Conservation (phyloP, 2,888 invertebrate genomes). For the Hololepta plana region DNA sequence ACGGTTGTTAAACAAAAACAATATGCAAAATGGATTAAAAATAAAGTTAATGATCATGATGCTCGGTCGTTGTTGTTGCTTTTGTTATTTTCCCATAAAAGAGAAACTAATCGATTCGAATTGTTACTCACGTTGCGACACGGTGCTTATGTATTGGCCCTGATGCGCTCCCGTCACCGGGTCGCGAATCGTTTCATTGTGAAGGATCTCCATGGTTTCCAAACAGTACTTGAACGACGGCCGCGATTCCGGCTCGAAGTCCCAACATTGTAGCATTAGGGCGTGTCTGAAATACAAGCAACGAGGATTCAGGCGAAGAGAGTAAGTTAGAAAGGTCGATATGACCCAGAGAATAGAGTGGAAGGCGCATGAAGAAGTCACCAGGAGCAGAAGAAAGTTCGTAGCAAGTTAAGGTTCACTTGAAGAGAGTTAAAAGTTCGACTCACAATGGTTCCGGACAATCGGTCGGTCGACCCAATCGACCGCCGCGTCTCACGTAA, state of each 20-base stretch:
- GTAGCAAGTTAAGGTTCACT: neutral
- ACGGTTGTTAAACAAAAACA: no score
- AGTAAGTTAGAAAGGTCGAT: no score
- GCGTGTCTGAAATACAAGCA: conserved; percentile 61
- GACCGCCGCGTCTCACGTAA: conserved; percentile 75
- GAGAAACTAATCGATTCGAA: neutral
- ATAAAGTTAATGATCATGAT: no score
- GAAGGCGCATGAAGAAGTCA: no score
- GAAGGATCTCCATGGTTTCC: conserved; percentile 34
- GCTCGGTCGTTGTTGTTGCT: no score
- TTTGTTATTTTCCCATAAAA: no score
- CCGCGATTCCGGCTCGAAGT: conserved; percentile 58
- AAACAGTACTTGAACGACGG: conserved; percentile 77
- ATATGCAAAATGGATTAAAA: no score
- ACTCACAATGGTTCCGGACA: conserved; percentile 68
- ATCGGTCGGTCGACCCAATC: conserved; percentile 61
- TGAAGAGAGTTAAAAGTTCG: conserved; percentile 5
- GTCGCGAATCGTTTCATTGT: conserved; percentile 19
- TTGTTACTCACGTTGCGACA: conserved; percentile 25
- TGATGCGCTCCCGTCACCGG: conserved; percentile 26
- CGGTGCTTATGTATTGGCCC: conserved; percentile 30
- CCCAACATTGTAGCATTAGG: conserved; percentile 81
- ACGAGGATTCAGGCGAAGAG: no score
- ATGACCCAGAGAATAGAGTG: no score
- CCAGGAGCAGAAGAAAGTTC: no score